A percentile compares a stretch with the other conserved stretches of the same genome.
Conservation (phyloP, 2,113 vertebrate species). For the Chamaetylas fuelleborni region DNA sequence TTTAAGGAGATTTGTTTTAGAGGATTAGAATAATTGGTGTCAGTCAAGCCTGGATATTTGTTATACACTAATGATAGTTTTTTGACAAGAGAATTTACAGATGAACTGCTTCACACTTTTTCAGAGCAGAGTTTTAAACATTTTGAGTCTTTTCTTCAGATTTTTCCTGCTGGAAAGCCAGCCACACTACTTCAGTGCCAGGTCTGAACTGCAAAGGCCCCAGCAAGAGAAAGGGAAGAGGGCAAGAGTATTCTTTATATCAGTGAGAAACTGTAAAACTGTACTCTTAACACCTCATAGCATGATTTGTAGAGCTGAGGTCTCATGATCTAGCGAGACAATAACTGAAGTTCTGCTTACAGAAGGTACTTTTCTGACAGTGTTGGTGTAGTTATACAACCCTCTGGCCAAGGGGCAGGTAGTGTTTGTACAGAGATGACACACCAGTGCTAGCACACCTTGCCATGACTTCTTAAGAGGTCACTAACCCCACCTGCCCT, state of each 20-base stretch:
- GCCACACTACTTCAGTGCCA: not conserved
- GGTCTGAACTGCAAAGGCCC: not conserved
- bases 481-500: not conserved
- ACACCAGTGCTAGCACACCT: not conserved
- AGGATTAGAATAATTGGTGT: not conserved
- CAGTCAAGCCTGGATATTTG: not conserved
- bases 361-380: not conserved
- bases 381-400: not conserved
- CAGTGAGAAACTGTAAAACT: not conserved
- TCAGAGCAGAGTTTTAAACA: not conserved
- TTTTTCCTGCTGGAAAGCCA: not conserved
- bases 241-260: not conserved
- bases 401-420: not conserved
- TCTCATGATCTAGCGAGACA: not conserved
- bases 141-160: not conserved
- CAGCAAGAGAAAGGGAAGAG: not conserved
- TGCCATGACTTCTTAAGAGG: not conserved
- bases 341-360: not conserved
- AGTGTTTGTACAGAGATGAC: not conserved
- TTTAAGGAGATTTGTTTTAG: not conserved
- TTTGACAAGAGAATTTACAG: not conserved
- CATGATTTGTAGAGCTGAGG: not conserved
- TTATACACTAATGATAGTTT: not conserved
- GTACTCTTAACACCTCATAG: not conserved
- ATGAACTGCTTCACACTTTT: not conserved